Evolutionary conservation across 2,113 vertebrate genomes (phyloP), one percentile per base, ranked within the genome.

Genomic region (Eulemur macaco): DNA sequence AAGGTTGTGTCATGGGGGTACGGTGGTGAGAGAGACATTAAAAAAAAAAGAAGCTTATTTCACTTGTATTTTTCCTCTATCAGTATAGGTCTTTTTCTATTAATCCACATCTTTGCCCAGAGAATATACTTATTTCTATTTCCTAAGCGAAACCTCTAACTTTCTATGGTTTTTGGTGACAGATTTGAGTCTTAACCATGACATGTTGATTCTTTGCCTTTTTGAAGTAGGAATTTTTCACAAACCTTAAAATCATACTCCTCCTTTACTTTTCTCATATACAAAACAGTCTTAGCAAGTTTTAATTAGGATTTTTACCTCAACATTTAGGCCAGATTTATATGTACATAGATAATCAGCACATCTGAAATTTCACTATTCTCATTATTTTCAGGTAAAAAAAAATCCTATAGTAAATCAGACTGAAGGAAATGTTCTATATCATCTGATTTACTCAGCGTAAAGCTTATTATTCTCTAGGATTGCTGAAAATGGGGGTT

Each of bases 181-280:
- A 88, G 58, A 7, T 84, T 52, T 85, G 50, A 73, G 20, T 60
- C 54, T 73, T 94, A 81, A 84, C 54, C 6, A 77, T 52, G 10
- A 76, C 27, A 73, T 21, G 47, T 18, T 86, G 37, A 58, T 69
- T 93, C 66, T 42, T 60, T 50, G 47, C 47, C 18, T 21, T 95
- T 92, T 54, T 73, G 31, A 81, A 93, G 54, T 23, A 76, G 12
- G 9, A 3, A 45, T 93, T 85, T 96, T 73, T 47, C 45, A 78
- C 25, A 73, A 17, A 27, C 27, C n/a, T 96, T 96, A 86, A 96
- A 96, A 92, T 92, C 25, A 86, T 91, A 81, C 37, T 56, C 58
- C 37, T 81, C 84, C n/a, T 69, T 82, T 45, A 63, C 50, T 91
- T 15, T 29, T 84, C 14, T 73, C 45, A 69, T 31, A 18, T 34